A percentile compares a stretch with the other conserved stretches of the same genome.
Evolutionary conservation across 2,888 invertebrate genomes (phyloP).

Genomic region (Dryobota labecula): DNA sequence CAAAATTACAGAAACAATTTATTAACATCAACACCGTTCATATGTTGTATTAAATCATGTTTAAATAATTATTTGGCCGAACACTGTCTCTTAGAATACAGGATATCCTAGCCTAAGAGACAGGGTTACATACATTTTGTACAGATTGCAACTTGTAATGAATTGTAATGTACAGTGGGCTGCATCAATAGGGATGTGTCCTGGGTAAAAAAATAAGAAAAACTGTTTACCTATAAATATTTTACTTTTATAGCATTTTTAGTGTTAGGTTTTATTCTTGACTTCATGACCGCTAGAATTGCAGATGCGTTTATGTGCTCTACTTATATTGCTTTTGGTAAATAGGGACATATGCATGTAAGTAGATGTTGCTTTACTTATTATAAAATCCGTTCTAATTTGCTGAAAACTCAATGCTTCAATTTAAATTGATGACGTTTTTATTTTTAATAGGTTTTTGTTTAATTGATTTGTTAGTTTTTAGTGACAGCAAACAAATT

Average conservation of each 20-base stretch:
- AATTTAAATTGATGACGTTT: background rate
- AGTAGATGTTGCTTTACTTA: background rate
- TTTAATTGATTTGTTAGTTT: background rate
- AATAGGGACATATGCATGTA: background rate
- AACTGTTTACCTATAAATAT: too few relatives aligned
- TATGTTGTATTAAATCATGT: too few relatives aligned
- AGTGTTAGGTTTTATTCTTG: constrained; percentile 4
- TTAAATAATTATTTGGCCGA: too few relatives aligned
- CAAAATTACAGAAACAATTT: too few relatives aligned
- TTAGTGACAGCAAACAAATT: background rate
- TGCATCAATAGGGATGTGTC: too few relatives aligned
- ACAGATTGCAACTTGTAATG: too few relatives aligned
- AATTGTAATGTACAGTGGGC: too few relatives aligned
- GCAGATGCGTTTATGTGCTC: background rate
- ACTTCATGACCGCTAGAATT: background rate
- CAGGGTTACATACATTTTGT: too few relatives aligned
- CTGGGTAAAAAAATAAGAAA: too few relatives aligned
- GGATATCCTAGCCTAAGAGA: too few relatives aligned
- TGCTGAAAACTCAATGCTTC: background rate
- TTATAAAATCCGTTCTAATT: background rate
- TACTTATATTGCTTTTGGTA: background rate
- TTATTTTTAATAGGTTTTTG: background rate
- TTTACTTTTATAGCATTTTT: constrained; percentile 1
- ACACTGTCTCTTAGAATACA: too few relatives aligned
- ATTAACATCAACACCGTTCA: too few relatives aligned